A percentile compares a stretch with the other conserved stretches of the same genome.
phyloP scores from a whole-genome alignment of 2,797 vertebrate genomes.

The Bothrops alternatus region DNA sequence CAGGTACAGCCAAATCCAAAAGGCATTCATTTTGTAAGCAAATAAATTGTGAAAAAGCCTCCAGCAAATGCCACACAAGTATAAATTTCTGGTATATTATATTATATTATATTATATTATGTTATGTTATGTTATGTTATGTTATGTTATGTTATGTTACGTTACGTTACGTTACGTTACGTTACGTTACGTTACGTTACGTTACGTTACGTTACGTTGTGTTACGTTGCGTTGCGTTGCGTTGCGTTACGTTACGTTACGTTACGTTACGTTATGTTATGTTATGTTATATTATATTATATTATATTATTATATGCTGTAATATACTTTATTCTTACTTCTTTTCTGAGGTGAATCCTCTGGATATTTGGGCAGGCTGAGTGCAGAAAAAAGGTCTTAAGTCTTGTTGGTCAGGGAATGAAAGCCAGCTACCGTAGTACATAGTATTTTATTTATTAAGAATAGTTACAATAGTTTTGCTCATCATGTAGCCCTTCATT shows the following conservation, averaged over 20 bases:
- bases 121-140: too few relatives aligned
- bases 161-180: too few relatives aligned
- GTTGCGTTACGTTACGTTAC: too few relatives aligned
- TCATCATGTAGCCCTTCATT: neutral
- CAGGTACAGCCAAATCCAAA: neutral
- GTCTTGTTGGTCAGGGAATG: neutral
- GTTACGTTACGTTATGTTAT: too few relatives aligned
- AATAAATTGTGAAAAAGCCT: neutral
- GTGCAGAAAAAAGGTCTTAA: neutral
- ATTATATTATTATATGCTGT: neutral
- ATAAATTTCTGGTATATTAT: neutral
- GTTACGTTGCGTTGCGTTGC: too few relatives aligned
- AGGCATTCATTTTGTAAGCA: neutral
- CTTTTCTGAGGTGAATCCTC: neutral
- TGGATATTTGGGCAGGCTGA: neutral
- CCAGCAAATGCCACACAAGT: neutral
- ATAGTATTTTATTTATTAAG: neutral
- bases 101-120: too few relatives aligned
- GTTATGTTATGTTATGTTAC: too few relatives aligned
- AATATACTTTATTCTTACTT: neutral
- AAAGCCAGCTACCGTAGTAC: too few relatives aligned
- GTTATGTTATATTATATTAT: too few relatives aligned
- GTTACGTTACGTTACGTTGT: too few relatives aligned
- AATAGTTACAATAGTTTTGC: neutral
- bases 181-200: too few relatives aligned